Evolutionary conservation across 2,113 vertebrate species (phyloP).

Genomic region (Cephalopterus ornatus): DNA sequence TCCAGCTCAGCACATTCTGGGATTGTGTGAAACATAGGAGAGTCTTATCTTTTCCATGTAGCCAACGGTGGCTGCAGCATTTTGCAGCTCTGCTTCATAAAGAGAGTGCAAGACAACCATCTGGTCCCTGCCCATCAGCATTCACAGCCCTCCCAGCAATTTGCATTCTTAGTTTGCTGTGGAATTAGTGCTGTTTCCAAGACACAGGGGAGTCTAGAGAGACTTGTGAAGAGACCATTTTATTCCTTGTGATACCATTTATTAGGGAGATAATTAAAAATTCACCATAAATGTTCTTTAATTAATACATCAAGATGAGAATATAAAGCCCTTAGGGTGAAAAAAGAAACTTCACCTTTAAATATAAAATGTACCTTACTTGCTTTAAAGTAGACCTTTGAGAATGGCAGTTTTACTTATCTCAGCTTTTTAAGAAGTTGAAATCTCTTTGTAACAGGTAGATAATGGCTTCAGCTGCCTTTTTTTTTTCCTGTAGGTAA

Average conservation of each 20-base stretch:
- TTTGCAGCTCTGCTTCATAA: background rate
- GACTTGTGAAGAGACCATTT: slow-evolving; percentile 26
- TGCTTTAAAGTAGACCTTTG: slow-evolving; percentile 46
- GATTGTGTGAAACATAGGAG: background rate
- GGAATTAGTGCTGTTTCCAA: background rate
- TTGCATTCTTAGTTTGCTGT: background rate
- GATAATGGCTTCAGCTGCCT: slow-evolving; percentile 30
- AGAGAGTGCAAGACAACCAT: background rate
- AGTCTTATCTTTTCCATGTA: background rate
- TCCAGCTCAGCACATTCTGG: background rate
- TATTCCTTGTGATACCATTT: slow-evolving; percentile 56
- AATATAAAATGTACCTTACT: slow-evolving; percentile 35
- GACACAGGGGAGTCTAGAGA: background rate
- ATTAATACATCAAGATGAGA: slow-evolving; percentile 62
- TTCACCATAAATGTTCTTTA: slow-evolving; percentile 45
- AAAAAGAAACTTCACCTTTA: slow-evolving; percentile 46
- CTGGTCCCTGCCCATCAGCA: background rate
- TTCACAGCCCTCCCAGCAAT: background rate
- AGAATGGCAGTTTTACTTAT: slow-evolving; percentile 46
- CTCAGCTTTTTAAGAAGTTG: slow-evolving; percentile 54
- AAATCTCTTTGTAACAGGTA: slow-evolving; percentile 33
- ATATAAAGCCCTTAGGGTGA: slow-evolving; percentile 52
- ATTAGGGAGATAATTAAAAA: slow-evolving; percentile 64
- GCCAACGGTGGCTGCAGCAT: background rate
- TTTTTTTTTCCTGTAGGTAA: background rate